phyloP scores from a whole-genome alignment of 2,797 vertebrate species.

The Rhabdophis nuchalis region DNA sequence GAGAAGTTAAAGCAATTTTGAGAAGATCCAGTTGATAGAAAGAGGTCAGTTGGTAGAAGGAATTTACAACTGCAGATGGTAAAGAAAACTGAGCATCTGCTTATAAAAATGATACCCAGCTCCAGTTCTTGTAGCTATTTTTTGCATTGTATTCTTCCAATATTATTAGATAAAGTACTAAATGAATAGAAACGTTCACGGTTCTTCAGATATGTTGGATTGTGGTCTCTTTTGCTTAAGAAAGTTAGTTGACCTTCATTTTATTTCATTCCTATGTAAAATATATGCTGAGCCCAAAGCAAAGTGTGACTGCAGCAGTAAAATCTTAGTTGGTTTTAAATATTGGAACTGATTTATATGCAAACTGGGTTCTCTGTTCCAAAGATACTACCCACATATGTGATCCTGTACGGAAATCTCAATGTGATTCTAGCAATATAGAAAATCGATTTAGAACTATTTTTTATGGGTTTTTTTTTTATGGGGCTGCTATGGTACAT shows the following conservation, averaged over 20 bases:
- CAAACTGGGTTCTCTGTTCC: background rate
- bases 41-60: background rate
- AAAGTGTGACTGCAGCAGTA: background rate
- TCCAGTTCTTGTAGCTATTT: background rate
- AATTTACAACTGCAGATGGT: background rate
- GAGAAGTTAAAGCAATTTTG: background rate
- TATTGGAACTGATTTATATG: background rate
- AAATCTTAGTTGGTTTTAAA: background rate
- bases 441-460: background rate
- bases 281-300: background rate
- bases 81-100: background rate
- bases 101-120: background rate
- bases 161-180: background rate
- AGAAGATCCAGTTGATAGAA: background rate
- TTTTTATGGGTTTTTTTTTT: background rate
- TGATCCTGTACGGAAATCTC: background rate
- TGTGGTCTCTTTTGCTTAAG: background rate
- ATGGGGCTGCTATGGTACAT: background rate
- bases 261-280: background rate
- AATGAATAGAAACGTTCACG: background rate
- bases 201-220: background rate
- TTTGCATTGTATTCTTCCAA: background rate
- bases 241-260: background rate
- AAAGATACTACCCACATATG: background rate
- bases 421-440: background rate